A percentile compares a stretch with the other conserved stretches of the same genome.
Evolutionary conservation across 2,113 vertebrate genomes (phyloP).

Genomic region (Gasterosteus nipponicus): DNA sequence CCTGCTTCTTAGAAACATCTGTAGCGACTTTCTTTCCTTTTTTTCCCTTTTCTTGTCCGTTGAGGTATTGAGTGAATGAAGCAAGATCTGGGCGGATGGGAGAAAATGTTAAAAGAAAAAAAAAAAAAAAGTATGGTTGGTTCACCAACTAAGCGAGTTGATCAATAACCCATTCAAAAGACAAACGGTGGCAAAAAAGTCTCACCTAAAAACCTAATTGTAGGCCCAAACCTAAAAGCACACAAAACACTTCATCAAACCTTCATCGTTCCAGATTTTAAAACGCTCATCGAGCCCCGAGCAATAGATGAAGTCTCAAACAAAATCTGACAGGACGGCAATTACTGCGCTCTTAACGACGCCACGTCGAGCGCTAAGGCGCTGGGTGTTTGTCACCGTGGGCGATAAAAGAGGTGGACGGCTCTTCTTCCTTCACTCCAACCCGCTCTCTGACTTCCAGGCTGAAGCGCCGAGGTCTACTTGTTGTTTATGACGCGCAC

Average conservation of each 20-base stretch:
- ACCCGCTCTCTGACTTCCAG: slow-evolving; percentile 19
- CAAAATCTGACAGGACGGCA: slow-evolving; percentile 73
- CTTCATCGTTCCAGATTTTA: slow-evolving; percentile 63
- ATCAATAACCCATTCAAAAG: slow-evolving; percentile 65
- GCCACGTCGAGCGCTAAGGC: slow-evolving; percentile 51
- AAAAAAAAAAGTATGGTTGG: slow-evolving; percentile 32
- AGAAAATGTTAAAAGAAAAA: slow-evolving; percentile 31
- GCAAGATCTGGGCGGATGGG: slow-evolving; percentile 29
- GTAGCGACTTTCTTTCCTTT: background rate
- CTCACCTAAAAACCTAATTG: slow-evolving; percentile 70
- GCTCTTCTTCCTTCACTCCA: slow-evolving; percentile 32
- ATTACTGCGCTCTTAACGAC: slow-evolving; percentile 73
- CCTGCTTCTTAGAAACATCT: slow-evolving; percentile 67
- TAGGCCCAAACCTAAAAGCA: slow-evolving; percentile 54
- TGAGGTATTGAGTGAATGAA: slow-evolving; percentile 32
- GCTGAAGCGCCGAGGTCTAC: slow-evolving; percentile 2
- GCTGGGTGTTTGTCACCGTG: slow-evolving; percentile 58
- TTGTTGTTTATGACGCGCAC: background rate
- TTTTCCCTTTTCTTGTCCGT: slow-evolving; percentile 39
- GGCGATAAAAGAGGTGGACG: slow-evolving; percentile 52
- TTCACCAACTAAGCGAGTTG: slow-evolving; percentile 52
- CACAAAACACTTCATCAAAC: slow-evolving; percentile 64
- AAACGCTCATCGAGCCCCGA: slow-evolving; percentile 60
- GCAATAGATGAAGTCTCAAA: slow-evolving; percentile 65
- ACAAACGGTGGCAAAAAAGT: slow-evolving; percentile 43